phyloP scores from a whole-genome alignment of 2,888 invertebrate species.

The Trichopoda pennipes region DNA sequence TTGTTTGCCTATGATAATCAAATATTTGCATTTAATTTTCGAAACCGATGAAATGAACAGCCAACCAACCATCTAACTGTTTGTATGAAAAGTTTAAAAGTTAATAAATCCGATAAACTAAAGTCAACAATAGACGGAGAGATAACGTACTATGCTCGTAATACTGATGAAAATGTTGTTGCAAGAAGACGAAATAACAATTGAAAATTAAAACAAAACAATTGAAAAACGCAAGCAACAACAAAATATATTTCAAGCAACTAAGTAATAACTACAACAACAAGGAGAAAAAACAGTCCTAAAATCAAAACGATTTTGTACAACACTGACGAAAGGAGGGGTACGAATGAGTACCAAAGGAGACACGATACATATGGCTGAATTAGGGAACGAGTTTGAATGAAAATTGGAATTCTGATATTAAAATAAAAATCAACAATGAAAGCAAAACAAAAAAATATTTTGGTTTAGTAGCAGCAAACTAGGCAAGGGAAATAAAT shows the following conservation, averaged over 20 bases:
- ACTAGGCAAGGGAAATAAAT: constrained; percentile 28
- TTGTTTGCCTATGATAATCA: constrained; percentile 48
- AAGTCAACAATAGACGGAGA: constrained; percentile 59
- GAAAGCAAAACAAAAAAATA: neutral
- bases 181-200: constrained; percentile 55
- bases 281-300: neutral
- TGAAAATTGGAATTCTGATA: constrained; percentile 30
- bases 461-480: neutral
- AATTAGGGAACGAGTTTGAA: neutral
- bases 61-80: constrained; percentile 10
- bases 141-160: constrained; percentile 24
- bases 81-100: constrained; percentile 61
- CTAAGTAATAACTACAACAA: constrained; percentile 7
- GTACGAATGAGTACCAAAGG: neutral
- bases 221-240: constrained; percentile 28
- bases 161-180: constrained; percentile 17
- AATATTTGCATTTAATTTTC: constrained; percentile 67
- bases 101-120: constrained; percentile 65
- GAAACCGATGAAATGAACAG: constrained; percentile 54
- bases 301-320: neutral
- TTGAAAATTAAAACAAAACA: constrained; percentile 68
- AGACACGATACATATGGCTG: constrained; percentile 21
- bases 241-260: constrained; percentile 13
- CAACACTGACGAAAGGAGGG: neutral
- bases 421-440: constrained; percentile 12